Evolutionary conservation across 2,888 invertebrate genomes (phyloP).

Genomic region (Lacanobia oleracea): DNA sequence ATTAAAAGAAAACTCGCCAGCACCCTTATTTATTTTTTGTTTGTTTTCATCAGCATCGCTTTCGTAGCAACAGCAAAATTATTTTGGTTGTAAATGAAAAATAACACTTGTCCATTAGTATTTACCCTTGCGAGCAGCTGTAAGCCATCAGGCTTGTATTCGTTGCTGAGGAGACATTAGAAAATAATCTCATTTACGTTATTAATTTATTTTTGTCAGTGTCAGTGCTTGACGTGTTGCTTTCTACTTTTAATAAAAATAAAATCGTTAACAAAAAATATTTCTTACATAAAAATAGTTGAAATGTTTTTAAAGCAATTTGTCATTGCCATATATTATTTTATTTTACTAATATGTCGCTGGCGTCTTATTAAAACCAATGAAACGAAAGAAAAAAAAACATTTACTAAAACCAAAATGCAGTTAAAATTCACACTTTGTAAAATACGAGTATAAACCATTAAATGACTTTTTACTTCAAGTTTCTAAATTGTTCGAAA

Average conservation of each 20-base stretch:
- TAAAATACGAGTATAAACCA: no score
- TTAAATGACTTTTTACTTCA: no score
- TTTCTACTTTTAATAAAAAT: neutral
- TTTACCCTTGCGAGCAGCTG: conserved; percentile 44
- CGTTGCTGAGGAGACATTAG: neutral
- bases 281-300: neutral
- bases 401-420: no score
- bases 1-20: conserved; percentile 13
- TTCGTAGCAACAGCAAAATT: conserved; percentile 15
- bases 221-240: neutral
- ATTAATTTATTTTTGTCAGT: conserved; percentile 30
- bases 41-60: conserved; percentile 4
- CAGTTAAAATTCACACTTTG: no score
- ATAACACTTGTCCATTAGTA: conserved; percentile 51
- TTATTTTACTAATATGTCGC: no score
- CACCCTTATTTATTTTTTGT: neutral
- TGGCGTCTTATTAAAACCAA: no score
- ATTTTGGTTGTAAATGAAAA: conserved; percentile 51
- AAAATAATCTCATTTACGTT: conserved; percentile 5
- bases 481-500: no score
- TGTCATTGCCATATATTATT: no score
- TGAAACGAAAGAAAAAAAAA: no score
- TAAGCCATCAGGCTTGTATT: conserved; percentile 18
- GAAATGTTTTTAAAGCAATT: no score
- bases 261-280: no score